Percentiles rank a stretch among this genome's conserved stretches.
Conservation (phyloP, 1,140 invertebrate genomes). For the Philotrypesis tridentata region DNA sequence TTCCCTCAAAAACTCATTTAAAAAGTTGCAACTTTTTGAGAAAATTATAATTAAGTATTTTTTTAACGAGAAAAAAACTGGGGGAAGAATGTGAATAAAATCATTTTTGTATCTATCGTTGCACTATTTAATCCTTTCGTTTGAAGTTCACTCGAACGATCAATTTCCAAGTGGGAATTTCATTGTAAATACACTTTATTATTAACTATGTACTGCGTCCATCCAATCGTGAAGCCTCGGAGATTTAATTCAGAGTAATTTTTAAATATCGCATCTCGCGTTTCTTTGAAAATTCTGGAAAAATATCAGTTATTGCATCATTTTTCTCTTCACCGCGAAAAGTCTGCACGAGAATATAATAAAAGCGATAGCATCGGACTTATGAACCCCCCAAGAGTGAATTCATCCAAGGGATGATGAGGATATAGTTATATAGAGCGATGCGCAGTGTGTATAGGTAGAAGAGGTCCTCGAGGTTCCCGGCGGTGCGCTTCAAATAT, state of each 20-base stretch:
- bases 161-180: neutral
- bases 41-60: too few relatives aligned
- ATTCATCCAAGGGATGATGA: neutral
- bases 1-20: too few relatives aligned
- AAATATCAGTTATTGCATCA: too few relatives aligned
- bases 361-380: neutral
- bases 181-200: too few relatives aligned
- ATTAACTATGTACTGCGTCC: too few relatives aligned
- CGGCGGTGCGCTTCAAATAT: neutral
- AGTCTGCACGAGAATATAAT: neutral
- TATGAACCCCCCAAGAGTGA: slow-evolving; percentile 1
- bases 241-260: too few relatives aligned
- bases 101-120: neutral
- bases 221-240: too few relatives aligned
- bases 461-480: neutral
- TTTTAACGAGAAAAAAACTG: neutral
- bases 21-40: too few relatives aligned
- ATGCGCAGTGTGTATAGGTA: neutral
- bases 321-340: neutral
- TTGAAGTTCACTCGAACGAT: neutral
- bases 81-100: neutral
- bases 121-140: too few relatives aligned
- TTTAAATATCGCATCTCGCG: too few relatives aligned
- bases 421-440: neutral
- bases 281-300: too few relatives aligned